Base-by-base conservation (phyloP, 2,113 vertebrate species). In the Bubo scandiacus region DNA sequence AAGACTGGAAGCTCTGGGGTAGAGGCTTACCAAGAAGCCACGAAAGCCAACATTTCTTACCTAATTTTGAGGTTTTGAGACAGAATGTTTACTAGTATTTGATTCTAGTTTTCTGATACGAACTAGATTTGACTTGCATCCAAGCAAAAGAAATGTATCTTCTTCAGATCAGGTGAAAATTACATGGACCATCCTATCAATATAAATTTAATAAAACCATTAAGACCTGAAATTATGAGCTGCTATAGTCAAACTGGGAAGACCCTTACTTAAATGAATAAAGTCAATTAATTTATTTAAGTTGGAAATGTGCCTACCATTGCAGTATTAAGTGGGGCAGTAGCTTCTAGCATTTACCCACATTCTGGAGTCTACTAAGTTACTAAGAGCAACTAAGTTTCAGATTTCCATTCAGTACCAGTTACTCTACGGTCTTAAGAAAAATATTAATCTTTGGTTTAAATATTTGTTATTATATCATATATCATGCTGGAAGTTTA, bases 401-500 rank as follows among this genome's bases (percentile, higher is more conserved):
- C 89, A 87, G 71, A 57, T 63, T 84, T 96, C 93, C 81, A 51
- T 94, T 93, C 79, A 40, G 40, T 92, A 88, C 77, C 92, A 97
- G 92, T 96, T 96, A 93, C 49, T 83, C 71, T 70, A 88, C 27
- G 25, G 61, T 93, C 92, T 95, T 88, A n/a, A 95, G 54, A 88
- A 93, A 97, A 88, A 75, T 86, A 95, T 71, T 96, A 97, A 97
- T 93, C 87, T 97, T 87, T 11, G 15, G 63, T 80, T 93, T 58
- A 75, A 94, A 87, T 91, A 88, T 87, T 92, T n/a, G 49, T 94
- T 98, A 95, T 94, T 95, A 65, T 86, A 92, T 88, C 95, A 93
- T 97, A 89, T 77, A 98, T 97, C 94, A 95, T 57, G 85, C 49
- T 92, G 75, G 90, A 96, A 94, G 92, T 92, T 96, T 94, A 88